Percentiles rank a stretch among this genome's conserved stretches.
Conservation (phyloP, 1,140 invertebrate species). For the Eueides isabella region DNA sequence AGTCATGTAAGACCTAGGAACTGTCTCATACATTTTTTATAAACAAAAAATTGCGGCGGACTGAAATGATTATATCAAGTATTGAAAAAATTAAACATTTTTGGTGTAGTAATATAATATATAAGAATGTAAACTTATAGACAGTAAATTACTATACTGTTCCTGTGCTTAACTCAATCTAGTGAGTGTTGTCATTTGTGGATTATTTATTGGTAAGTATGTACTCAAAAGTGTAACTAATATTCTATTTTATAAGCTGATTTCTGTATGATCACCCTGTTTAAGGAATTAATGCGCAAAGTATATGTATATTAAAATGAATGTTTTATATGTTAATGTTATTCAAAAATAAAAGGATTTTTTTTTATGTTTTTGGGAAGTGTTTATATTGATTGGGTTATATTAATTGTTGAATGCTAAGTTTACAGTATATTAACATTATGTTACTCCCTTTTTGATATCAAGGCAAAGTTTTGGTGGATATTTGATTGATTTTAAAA, state of each 20-base stretch:
- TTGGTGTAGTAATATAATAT: background rate
- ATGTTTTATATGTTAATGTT: no score
- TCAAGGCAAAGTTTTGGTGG: background rate
- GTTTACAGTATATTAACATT: background rate
- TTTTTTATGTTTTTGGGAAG: background rate
- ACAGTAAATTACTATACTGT: background rate
- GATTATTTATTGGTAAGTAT: constrained; percentile 3
- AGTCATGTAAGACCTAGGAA: no score
- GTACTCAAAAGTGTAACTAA: background rate
- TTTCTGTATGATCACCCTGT: background rate
- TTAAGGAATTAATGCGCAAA: background rate
- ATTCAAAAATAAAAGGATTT: background rate
- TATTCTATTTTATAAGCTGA: background rate
- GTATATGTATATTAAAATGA: no score
- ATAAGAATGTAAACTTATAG: background rate
- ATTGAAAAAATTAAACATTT: background rate
- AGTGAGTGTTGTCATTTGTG: background rate
- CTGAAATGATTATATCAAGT: background rate
- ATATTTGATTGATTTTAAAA: background rate
- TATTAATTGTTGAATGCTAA: background rate
- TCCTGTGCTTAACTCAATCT: background rate
- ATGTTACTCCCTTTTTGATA: background rate
- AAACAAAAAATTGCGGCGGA: background rate
- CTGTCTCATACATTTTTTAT: no score
- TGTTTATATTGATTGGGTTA: background rate